A percentile compares a stretch with the other conserved stretches of the same genome.
These are phyloP conservation scores for Cardiocondyla obscurior DNA, from an alignment of 1,140 invertebrate genomes.

Conservation along the genomic window DNA sequence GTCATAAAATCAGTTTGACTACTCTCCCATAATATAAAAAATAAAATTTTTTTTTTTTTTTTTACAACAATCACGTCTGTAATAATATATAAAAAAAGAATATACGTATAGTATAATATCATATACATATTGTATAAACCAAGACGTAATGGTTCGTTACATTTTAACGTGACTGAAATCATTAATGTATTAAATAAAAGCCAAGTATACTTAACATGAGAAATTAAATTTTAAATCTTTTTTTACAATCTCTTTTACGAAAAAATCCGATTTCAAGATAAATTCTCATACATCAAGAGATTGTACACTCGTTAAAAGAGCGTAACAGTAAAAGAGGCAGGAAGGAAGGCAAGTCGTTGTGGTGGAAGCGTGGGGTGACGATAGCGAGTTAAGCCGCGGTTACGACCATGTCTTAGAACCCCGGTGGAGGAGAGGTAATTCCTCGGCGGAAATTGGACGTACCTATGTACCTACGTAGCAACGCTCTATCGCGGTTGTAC, in stretches of 20 bases:
- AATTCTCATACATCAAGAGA: constrained; percentile 5
- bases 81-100: no score
- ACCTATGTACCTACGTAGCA: constrained; percentile 48
- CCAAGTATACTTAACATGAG: not conserved
- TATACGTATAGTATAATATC: no score
- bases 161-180: not conserved
- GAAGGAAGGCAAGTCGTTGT: not conserved
- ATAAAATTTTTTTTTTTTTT: not conserved
- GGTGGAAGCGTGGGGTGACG: not conserved
- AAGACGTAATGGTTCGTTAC: no score
- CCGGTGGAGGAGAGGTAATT: constrained; percentile 69
- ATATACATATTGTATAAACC: no score
- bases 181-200: not conserved
- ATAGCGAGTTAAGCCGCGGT: constrained; percentile 72
- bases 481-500: constrained; percentile 21
- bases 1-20: not conserved
- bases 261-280: not conserved
- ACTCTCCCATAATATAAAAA: not conserved
- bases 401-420: constrained; percentile 70
- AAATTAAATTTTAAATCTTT: not conserved
- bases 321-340: constrained; percentile 5
- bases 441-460: constrained; percentile 77
- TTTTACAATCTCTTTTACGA: not conserved
- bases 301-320: constrained; percentile 10
- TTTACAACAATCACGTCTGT: no score